These are phyloP conservation scores for Anser cygnoides DNA, from an alignment of 2,113 vertebrate species.

Conservation along the genomic window DNA sequence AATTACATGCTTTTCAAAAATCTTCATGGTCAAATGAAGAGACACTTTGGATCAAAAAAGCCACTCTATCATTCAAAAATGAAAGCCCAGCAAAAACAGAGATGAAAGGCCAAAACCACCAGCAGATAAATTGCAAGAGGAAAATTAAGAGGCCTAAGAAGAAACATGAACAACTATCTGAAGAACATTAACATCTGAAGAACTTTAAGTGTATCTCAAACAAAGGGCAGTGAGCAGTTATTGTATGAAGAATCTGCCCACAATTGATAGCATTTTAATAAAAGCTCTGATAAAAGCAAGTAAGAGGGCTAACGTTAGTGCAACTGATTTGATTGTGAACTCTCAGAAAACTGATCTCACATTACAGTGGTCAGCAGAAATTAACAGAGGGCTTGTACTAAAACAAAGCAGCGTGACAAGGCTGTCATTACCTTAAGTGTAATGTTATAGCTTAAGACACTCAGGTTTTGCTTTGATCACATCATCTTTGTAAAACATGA, in stretches of 20 bases:
- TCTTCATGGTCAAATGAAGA: not conserved
- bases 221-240: not conserved
- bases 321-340: not conserved
- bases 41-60: not conserved
- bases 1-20: not conserved
- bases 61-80: not conserved
- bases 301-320: not conserved
- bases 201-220: not conserved
- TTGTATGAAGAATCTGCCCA: not conserved
- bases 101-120: not conserved
- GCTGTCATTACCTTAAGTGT: not conserved
- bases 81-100: not conserved
- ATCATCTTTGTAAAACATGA: not conserved
- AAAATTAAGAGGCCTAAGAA: constrained; percentile 5
- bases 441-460: not conserved
- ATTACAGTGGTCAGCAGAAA: not conserved
- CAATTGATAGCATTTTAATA: not conserved
- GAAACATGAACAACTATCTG: not conserved
- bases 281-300: not conserved
- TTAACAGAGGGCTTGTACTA: not conserved
- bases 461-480: not conserved
- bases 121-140: not conserved
- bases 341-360: not conserved
- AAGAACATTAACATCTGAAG: not conserved
- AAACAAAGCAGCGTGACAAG: not conserved